Base-by-base conservation (phyloP, 2,797 vertebrate genomes). In the Myotis findleyi region DNA sequence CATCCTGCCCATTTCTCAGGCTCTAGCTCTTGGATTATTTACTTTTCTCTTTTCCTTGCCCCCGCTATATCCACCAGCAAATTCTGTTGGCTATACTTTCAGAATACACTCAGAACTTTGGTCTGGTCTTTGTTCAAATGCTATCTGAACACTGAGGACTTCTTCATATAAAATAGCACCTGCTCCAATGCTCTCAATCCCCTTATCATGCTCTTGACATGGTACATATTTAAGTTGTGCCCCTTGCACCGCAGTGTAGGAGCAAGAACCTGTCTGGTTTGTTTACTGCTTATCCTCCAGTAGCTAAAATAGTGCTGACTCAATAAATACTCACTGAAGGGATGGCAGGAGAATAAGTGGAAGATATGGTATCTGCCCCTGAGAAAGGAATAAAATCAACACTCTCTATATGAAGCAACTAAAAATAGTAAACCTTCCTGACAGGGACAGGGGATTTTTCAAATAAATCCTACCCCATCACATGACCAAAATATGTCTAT, bases 261-360 rank as follows among this genome's bases (percentile, higher is more conserved):
- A 64, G 10, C 12, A 30, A 17, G 5, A 49, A 6, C 23, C 47
- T 57, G 3, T 11, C n/a, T 44, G 21, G 0, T 44, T 83, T 83
- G 12, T 66, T 69, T 44, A 64, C 30, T 49, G 2, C 12, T n/a
- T 21, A 20, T 25, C 41, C 2, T 64, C 38, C 30, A 84, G 62
- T 23, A 30, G 23, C n/a, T 73, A 14, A 17, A 86, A 55, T 23
- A 84, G 38, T 69, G 12, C 12, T 64, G 47, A 82, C 68, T 68
- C 47, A 51, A 68, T 89, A 30, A 55, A 51, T 57, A 72, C 47
- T 66, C 90, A 7, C 69, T 53, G 51, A 87, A 68, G 79, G 20
- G 30, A 49, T 69, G 30, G 55, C 27, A 66, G 57, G 53, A 55
- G 12, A 84, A 0, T 72, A 81, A 80, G 23, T 77, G 41, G 20